Percentiles rank a stretch among this genome's conserved stretches.
Conservation (phyloP, 2,888 invertebrate genomes). For the Trachelus iudaicus region DNA sequence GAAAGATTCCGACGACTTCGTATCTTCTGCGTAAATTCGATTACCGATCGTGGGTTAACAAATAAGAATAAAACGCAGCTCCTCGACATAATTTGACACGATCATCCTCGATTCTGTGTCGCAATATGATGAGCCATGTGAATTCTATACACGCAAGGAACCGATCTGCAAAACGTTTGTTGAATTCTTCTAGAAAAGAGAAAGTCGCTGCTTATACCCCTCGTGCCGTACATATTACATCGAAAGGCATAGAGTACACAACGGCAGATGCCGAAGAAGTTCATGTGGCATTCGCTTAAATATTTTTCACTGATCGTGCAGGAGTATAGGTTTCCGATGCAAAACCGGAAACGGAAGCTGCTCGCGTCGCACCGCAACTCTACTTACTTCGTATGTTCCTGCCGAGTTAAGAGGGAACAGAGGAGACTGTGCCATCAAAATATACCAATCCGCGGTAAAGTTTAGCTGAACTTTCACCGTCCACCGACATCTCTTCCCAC, state of each 20-base stretch:
- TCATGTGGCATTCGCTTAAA: too few species aligned
- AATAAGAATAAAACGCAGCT: slow-evolving; percentile 40
- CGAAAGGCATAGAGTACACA: too few species aligned
- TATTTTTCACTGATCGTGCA: background rate
- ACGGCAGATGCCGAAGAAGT: too few species aligned
- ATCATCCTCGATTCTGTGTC: background rate
- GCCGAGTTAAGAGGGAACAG: slow-evolving; percentile 14
- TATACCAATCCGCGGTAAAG: slow-evolving; percentile 34
- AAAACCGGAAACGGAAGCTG: slow-evolving; percentile 23
- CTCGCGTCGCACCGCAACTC: background rate
- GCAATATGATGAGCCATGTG: too few species aligned
- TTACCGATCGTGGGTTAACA: slow-evolving; percentile 32
- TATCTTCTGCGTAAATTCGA: background rate
- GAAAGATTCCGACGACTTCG: too few species aligned
- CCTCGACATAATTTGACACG: slow-evolving; percentile 39
- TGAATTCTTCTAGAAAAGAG: too few species aligned
- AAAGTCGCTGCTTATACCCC: too few species aligned
- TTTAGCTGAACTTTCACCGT: slow-evolving; percentile 45
- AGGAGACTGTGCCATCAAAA: slow-evolving; percentile 30
- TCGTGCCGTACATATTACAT: too few species aligned
- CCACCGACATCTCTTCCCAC: slow-evolving; percentile 25
- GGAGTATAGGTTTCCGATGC: background rate
- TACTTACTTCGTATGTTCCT: background rate
- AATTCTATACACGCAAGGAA: too few species aligned
- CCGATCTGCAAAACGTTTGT: too few species aligned